A percentile compares a stretch with the other conserved stretches of the same genome.
phyloP scores from a whole-genome alignment of 2,113 vertebrate genomes.

The Rhegmatorhina hoffmannsi region DNA sequence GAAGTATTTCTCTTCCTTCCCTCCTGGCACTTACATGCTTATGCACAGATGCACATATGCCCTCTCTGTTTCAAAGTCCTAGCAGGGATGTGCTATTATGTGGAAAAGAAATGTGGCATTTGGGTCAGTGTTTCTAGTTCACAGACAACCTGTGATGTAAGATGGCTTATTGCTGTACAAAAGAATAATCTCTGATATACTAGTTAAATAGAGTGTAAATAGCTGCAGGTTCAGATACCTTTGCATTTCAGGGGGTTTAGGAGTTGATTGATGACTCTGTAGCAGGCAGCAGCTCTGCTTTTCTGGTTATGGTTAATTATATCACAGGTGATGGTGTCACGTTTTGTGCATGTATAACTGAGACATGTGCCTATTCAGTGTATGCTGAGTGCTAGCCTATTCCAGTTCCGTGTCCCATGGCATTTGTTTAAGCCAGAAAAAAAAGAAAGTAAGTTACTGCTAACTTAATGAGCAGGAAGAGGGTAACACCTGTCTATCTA shows the following conservation, averaged over 20 bases:
- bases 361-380: background rate
- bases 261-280: background rate
- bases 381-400: background rate
- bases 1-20: background rate
- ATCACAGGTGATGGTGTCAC: background rate
- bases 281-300: background rate
- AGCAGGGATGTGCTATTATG: background rate
- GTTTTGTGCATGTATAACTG: background rate
- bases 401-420: background rate
- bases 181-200: background rate
- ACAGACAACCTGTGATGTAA: background rate
- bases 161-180: background rate
- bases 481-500: background rate
- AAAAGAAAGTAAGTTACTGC: background rate
- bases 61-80: background rate
- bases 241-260: background rate
- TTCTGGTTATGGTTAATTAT: background rate
- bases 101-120: background rate
- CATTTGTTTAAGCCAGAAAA: background rate
- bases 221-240: background rate
- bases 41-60: background rate
- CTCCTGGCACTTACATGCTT: background rate
- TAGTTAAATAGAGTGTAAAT: background rate
- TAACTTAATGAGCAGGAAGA: background rate
- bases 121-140: constrained; percentile 5